Evolutionary conservation across 2,888 invertebrate genomes (phyloP).

Genomic region (Catocala fraxini): DNA sequence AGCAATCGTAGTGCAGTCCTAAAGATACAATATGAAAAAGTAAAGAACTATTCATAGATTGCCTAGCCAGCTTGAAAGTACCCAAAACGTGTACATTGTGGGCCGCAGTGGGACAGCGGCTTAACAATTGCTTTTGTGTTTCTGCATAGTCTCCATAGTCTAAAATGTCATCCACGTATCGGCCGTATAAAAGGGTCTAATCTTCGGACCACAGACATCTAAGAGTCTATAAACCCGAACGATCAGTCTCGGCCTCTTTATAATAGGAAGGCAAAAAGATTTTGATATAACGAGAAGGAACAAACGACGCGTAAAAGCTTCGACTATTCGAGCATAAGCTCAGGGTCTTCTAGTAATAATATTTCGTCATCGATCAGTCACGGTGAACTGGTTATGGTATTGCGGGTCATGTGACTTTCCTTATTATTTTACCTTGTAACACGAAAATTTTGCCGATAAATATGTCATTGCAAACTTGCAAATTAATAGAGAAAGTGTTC

Average conservation of each 20-base stretch:
- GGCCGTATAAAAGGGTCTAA: conserved; percentile 49
- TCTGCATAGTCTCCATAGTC: conserved; percentile 37
- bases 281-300: conserved; percentile 63
- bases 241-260: conserved; percentile 53
- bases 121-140: conserved; percentile 16
- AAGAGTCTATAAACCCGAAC: conserved; percentile 49
- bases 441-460: background rate
- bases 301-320: conserved; percentile 60
- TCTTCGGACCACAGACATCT: conserved; percentile 50
- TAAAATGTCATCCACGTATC: conserved; percentile 47
- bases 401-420: conserved; percentile 11
- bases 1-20: too few species aligned
- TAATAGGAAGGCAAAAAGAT: conserved; percentile 66
- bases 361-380: conserved; percentile 51
- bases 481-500: too few species aligned
- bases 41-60: too few species aligned
- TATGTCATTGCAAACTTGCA: too few species aligned
- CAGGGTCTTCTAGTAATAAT: conserved; percentile 53
- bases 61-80: too few species aligned
- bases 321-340: conserved; percentile 63
- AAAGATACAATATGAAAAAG: too few species aligned
- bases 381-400: conserved; percentile 25
- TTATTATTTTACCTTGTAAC: conserved; percentile 17
- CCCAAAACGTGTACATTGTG: too few species aligned
- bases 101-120: background rate